Conservation (phyloP, 2,888 invertebrate genomes). For the Eulithis prunata region DNA sequence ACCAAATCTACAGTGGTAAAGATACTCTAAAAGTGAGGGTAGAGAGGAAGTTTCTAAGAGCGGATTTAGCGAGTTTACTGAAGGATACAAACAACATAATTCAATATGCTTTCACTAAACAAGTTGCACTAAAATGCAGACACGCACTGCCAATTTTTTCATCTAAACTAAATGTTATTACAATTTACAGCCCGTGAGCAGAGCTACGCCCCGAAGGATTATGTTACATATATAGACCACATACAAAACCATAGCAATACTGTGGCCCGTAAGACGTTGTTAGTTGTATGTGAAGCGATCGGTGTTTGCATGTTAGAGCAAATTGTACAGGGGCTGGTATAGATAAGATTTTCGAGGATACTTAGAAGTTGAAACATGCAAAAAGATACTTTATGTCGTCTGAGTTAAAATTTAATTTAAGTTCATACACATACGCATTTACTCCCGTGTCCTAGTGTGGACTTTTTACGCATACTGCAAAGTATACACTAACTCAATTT, state of each 20-base stretch:
- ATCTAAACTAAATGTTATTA: conserved; percentile 58
- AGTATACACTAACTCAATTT: too few species aligned
- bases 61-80: conserved; percentile 37
- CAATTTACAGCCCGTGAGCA: conserved; percentile 53
- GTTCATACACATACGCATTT: not conserved
- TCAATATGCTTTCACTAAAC: conserved; percentile 80
- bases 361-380: conserved; percentile 61
- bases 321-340: conserved; percentile 75
- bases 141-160: conserved; percentile 81
- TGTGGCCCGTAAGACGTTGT: conserved; percentile 81
- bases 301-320: conserved; percentile 86
- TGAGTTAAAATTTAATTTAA: not conserved
- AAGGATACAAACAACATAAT: conserved; percentile 58
- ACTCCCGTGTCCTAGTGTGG: too few species aligned
- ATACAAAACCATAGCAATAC: conserved; percentile 81
- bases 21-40: conserved; percentile 4
- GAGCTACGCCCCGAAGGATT: conserved; percentile 72
- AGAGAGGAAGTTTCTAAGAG: conserved; percentile 15
- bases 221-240: conserved; percentile 81
- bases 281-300: conserved; percentile 84
- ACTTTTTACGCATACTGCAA: too few species aligned
- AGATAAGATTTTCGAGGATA: conserved; percentile 37
- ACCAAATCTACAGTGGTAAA: conserved; percentile 22
- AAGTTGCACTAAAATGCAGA: conserved; percentile 85
- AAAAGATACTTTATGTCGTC: conserved; percentile 20